Evolutionary conservation across 2,113 vertebrate genomes (phyloP).

Genomic region (Prolemur simus): DNA sequence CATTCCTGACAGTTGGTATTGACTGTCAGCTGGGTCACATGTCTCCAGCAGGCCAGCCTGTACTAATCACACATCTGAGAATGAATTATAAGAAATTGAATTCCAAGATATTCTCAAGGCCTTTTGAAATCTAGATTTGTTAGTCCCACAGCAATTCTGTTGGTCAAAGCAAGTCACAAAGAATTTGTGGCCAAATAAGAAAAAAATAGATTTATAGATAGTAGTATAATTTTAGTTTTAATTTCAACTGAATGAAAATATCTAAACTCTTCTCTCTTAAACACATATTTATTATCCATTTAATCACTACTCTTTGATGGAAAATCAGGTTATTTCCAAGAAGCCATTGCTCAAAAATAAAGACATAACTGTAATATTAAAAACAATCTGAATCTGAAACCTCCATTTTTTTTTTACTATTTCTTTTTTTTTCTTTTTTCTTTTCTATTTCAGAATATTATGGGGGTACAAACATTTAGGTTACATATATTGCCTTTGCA

Average conservation of each 20-base stretch:
- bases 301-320: neutral
- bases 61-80: neutral
- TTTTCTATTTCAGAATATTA: too few species aligned
- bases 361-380: neutral
- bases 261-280: neutral
- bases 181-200: neutral
- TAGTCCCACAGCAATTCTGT: neutral
- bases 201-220: neutral
- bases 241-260: neutral
- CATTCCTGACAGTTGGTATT: neutral
- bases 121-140: neutral
- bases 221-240: neutral
- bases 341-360: neutral
- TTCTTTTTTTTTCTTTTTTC: neutral
- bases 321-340: neutral
- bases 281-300: neutral
- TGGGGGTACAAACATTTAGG: too few species aligned
- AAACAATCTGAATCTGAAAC: neutral
- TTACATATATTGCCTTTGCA: too few species aligned
- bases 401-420: neutral
- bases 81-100: neutral
- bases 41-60: neutral
- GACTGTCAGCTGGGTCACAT: neutral
- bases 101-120: neutral
- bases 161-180: neutral